Evolutionary conservation across 2,113 vertebrate species (phyloP).

Genomic region (Pedetes capensis): DNA sequence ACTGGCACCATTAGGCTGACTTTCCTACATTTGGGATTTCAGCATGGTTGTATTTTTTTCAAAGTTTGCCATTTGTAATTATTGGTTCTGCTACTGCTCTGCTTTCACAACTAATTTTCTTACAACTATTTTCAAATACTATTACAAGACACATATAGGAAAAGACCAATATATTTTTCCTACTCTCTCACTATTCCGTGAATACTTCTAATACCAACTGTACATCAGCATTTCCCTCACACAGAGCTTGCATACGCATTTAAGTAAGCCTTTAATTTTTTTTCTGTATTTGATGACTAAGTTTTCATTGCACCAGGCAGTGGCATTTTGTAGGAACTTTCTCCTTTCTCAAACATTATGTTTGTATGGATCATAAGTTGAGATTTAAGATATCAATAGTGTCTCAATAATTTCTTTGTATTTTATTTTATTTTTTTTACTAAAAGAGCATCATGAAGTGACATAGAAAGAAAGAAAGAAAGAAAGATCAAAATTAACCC

Average conservation of each 20-base stretch:
- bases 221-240: too few relatives aligned
- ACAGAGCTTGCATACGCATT: too few relatives aligned
- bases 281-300: too few relatives aligned
- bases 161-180: too few relatives aligned
- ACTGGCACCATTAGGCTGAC: rapidly evolving
- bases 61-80: background rate
- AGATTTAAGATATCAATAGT: background rate
- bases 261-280: too few relatives aligned
- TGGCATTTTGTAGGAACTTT: background rate
- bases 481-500: too few relatives aligned
- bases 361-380: background rate
- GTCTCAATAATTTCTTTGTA: background rate
- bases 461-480: background rate
- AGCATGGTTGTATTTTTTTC: background rate
- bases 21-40: too few relatives aligned
- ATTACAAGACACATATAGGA: too few relatives aligned
- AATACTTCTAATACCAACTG: too few relatives aligned
- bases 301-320: background rate
- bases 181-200: too few relatives aligned
- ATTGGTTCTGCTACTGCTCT: too few relatives aligned
- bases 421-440: background rate
- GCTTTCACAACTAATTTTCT: background rate
- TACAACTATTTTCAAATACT: too few relatives aligned
- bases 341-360: background rate
- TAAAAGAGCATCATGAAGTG: background rate